phyloP scores from a whole-genome alignment of 2,113 vertebrate genomes.

The Gila orcuttii region DNA sequence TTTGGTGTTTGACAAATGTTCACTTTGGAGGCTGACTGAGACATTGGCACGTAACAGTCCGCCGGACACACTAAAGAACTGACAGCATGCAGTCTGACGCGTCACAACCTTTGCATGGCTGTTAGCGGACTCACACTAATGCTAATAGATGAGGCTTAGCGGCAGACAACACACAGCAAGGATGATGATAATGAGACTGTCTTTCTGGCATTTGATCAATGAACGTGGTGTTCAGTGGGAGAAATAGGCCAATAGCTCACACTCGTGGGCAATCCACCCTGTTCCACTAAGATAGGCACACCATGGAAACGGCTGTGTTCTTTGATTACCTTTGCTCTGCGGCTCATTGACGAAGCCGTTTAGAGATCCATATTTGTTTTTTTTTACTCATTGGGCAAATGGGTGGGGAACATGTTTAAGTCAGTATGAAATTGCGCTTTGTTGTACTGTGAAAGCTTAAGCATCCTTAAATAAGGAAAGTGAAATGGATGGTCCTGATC shows the following conservation, averaged over 20 bases:
- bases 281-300: constrained; percentile 38
- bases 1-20: background rate
- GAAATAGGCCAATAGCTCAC: constrained; percentile 66
- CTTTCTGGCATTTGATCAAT: constrained; percentile 78
- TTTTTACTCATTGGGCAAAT: constrained; percentile 47
- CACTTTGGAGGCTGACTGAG: background rate
- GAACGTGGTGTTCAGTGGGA: constrained; percentile 72
- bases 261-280: constrained; percentile 58
- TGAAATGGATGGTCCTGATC: constrained; percentile 45
- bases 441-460: constrained; percentile 52
- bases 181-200: constrained; percentile 75
- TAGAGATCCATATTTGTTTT: constrained; percentile 57
- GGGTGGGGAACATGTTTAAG: constrained; percentile 48
- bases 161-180: constrained; percentile 61
- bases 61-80: constrained; percentile 49
- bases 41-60: constrained; percentile 33
- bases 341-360: constrained; percentile 53
- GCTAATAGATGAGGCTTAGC: constrained; percentile 69
- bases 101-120: constrained; percentile 67
- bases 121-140: constrained; percentile 62
- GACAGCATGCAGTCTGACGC: constrained; percentile 49
- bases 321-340: constrained; percentile 62
- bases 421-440: constrained; percentile 58
- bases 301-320: constrained; percentile 64
- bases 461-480: constrained; percentile 51